A percentile compares a stretch with the other conserved stretches of the same genome.
phyloP scores from a whole-genome alignment of 2,113 vertebrate species.

The Orientallactaga bullata region DNA sequence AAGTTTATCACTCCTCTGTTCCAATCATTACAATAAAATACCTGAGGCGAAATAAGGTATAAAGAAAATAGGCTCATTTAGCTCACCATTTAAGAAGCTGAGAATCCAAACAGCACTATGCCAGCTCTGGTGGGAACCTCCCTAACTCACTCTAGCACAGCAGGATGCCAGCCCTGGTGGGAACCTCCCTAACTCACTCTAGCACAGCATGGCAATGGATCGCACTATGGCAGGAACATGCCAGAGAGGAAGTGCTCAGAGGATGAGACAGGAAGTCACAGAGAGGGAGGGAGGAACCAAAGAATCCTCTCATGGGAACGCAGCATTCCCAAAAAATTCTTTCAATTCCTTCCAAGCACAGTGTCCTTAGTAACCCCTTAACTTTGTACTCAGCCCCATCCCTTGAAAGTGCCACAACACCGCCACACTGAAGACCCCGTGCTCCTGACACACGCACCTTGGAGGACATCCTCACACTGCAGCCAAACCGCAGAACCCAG shows the following conservation, averaged over 20 bases:
- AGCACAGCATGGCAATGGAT: no score
- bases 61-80: neutral
- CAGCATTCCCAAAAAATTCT: neutral
- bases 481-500: neutral
- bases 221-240: neutral
- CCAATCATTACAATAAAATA: neutral
- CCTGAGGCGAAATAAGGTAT: neutral
- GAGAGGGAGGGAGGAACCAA: neutral
- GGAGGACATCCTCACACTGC: neutral
- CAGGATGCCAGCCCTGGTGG: neutral
- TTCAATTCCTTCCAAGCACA: no score
- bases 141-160: no score
- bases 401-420: neutral
- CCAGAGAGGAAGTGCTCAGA: no score
- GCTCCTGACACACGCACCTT: neutral
- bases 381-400: neutral
- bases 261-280: no score
- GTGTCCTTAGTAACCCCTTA: no score
- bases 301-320: neutral
- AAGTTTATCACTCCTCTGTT: neutral
- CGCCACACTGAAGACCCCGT: neutral
- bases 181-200: no score
- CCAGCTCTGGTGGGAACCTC: neutral
- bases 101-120: no score
- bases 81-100: neutral